Evolutionary conservation across 2,797 vertebrate species (phyloP).

Genomic region (Ciconia nigra): DNA sequence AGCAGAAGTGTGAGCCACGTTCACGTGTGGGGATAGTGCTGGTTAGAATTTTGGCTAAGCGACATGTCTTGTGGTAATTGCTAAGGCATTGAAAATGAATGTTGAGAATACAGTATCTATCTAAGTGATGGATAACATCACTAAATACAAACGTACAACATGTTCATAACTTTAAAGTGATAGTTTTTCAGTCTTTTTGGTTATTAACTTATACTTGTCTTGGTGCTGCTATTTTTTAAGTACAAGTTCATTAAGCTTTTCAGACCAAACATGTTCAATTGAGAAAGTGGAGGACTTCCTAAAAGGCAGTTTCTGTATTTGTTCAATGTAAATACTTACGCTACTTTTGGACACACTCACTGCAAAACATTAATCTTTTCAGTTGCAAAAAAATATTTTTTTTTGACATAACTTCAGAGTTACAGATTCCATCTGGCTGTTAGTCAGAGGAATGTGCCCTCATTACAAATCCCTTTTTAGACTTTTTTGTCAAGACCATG

Average conservation of each 20-base stretch:
- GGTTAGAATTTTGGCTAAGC: neutral
- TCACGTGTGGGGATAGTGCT: neutral
- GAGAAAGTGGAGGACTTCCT: neutral
- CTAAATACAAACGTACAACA: neutral
- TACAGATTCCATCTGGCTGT: neutral
- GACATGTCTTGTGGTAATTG: neutral
- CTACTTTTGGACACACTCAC: neutral
- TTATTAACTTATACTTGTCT: neutral
- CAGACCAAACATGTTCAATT: neutral
- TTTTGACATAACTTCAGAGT: neutral
- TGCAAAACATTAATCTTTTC: neutral
- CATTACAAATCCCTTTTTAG: neutral
- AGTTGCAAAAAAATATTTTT: neutral
- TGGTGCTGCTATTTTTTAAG: neutral
- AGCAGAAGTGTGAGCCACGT: neutral
- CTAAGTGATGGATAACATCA: neutral
- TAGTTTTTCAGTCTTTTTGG: neutral
- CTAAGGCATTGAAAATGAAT: neutral
- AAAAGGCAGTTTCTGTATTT: neutral
- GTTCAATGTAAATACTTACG: neutral
- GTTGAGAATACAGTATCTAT: neutral
- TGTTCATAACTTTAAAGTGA: neutral
- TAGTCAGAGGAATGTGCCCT: neutral
- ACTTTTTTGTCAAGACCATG: neutral
- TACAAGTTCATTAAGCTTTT: neutral